These are phyloP conservation scores for Dicroscelio sp. DNA, from an alignment of 2,888 invertebrate species.

Conservation along the genomic window DNA sequence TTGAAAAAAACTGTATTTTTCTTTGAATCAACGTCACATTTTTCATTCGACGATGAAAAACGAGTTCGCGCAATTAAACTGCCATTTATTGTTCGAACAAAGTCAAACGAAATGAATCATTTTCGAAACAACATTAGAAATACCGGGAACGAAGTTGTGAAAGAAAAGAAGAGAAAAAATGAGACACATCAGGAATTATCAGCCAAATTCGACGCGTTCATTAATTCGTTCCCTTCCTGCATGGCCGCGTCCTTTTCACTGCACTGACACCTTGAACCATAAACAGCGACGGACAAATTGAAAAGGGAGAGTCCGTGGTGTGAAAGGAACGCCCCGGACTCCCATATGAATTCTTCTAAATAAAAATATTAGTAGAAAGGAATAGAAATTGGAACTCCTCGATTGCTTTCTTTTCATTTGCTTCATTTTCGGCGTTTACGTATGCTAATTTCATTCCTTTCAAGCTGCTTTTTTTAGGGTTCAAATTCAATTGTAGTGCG, in stretches of 20 bases:
- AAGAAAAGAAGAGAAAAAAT: slow-evolving; percentile 23
- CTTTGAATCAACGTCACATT: no score
- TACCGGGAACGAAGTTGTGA: not conserved
- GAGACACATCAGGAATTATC: slow-evolving; percentile 40
- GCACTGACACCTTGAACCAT: slow-evolving; percentile 58
- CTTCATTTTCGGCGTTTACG: slow-evolving; percentile 69
- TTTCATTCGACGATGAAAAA: not conserved
- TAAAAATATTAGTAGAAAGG: slow-evolving; percentile 75
- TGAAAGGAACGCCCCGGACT: slow-evolving; percentile 68
- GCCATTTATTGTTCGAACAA: slow-evolving; percentile 26
- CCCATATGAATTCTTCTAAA: slow-evolving; percentile 65
- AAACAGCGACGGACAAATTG: slow-evolving; percentile 52
- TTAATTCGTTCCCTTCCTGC: slow-evolving; percentile 50
- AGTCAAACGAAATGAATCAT: slow-evolving; percentile 50
- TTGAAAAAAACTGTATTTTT: no score
- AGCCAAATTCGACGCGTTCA: slow-evolving; percentile 63
- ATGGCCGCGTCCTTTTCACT: slow-evolving; percentile 57
- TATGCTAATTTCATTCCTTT: slow-evolving; percentile 72
- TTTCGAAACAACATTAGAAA: slow-evolving; percentile 33
- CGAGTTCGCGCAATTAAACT: not conserved
- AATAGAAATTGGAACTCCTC: slow-evolving; percentile 68
- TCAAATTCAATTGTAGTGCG: slow-evolving; percentile 64
- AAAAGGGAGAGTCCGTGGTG: slow-evolving; percentile 69
- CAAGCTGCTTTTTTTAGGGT: slow-evolving; percentile 30
- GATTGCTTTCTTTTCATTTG: slow-evolving; percentile 76